A percentile compares a stretch with the other conserved stretches of the same genome.
phyloP scores from a whole-genome alignment of 2,113 vertebrate species.

The Oncorhynchus clarkii region DNA sequence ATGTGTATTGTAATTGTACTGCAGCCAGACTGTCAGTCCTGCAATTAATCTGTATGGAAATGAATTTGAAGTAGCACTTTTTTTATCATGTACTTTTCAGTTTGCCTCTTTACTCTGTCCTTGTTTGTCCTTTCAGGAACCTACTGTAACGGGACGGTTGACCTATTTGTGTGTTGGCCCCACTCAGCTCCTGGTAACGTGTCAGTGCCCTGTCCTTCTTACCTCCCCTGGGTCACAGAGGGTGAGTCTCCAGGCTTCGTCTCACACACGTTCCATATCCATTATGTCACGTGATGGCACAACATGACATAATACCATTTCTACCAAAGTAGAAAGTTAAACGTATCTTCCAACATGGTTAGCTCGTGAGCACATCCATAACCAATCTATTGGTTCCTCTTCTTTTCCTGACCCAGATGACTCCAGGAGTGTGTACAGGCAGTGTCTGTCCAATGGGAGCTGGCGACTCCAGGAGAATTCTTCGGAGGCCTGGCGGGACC shows the following conservation, averaged over 20 bases:
- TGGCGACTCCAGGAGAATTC: slow-evolving; percentile 84
- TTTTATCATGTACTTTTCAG: too few species aligned
- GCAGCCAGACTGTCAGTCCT: too few species aligned
- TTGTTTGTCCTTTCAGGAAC: slow-evolving; percentile 65
- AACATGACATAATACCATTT: too few species aligned
- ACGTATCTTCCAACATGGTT: too few species aligned
- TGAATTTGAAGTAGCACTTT: too few species aligned
- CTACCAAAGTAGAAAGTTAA: too few species aligned
- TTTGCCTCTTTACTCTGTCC: too few species aligned
- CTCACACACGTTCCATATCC: not conserved
- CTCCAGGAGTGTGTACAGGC: slow-evolving; percentile 77
- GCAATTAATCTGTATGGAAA: too few species aligned
- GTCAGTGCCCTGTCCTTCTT: slow-evolving; percentile 88
- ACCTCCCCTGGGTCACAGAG: slow-evolving; percentile 82
- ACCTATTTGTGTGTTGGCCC: slow-evolving; percentile 90
- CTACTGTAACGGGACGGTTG: slow-evolving; percentile 87
- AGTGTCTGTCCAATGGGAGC: slow-evolving; percentile 81
- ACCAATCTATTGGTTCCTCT: not conserved
- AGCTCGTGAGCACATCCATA: too few species aligned
- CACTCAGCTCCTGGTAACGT: slow-evolving; percentile 88
- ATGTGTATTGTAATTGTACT: too few species aligned
- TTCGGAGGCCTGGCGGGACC: slow-evolving; percentile 82
- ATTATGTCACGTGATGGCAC: too few species aligned
- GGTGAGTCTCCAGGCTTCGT: slow-evolving; percentile 62
- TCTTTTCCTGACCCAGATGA: slow-evolving; percentile 62